Evolutionary conservation across 2,888 invertebrate genomes (phyloP), one percentile per base, ranked within the genome.

Genomic region (Noctuana brunneofusca): DNA sequence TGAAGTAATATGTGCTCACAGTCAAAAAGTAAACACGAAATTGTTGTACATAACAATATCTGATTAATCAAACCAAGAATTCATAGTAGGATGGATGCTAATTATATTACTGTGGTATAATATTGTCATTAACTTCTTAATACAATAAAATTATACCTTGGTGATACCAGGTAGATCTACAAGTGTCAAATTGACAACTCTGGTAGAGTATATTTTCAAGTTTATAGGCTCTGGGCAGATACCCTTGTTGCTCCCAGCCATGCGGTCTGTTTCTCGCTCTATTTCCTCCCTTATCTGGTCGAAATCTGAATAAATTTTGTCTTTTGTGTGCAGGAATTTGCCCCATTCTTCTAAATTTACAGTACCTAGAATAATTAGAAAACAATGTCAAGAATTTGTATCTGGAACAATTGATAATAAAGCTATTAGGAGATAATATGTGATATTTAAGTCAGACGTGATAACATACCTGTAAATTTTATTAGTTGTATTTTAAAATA

Each of bases 121-220:
- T n/a, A n/a, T n/a, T n/a, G n/a, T n/a, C n/a, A n/a, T n/a, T n/a
- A n/a, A n/a, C n/a, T n/a, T n/a, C n/a, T n/a, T n/a, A n/a, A n/a
- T n/a, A 46, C 11, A 18, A 3, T 22, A 16, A 58, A 35, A 53
- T 62, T 66, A 69, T 83, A 94, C 96, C 93, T 99, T 99, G 48
- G 99, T 99, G 66, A 99, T 96, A 65, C 99, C 99, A 58, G 99
- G 99, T 52, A 99, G 92, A 92, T 99, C 99, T 53, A 99, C 98
- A 52, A 99, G 92, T 0, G 99, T 99, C 58, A 97, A 92, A 85
- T 98, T 99, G 57, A 99, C 97, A 35, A 99, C 99, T 71, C 94
- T 94, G n/a, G 96, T 95, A 0, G 99, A 99, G 85, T 92, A 99
- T 78, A 99, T 98, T 89, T 99, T 99, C 65, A 99, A 93, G 81